Conservation (phyloP, 2,888 invertebrate species). For the Cistogaster globosa region DNA sequence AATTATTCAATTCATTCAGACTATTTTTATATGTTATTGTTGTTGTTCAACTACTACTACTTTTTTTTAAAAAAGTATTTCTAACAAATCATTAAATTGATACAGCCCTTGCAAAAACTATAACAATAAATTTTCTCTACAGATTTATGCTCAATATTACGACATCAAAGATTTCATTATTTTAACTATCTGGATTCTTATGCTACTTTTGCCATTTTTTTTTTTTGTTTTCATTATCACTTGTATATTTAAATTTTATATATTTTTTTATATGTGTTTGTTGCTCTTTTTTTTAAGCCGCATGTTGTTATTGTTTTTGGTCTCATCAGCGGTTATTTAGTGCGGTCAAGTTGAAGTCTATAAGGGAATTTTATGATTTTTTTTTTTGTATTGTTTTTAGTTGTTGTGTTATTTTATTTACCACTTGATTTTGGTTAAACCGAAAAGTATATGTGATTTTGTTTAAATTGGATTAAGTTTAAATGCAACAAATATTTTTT, state of each 20-base stretch:
- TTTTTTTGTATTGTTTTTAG: constrained; percentile 44
- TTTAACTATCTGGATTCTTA: constrained; percentile 22
- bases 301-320: constrained; percentile 72
- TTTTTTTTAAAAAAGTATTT: too few species aligned
- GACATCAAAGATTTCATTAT: background rate
- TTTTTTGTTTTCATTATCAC: constrained; percentile 34
- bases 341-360: constrained; percentile 69
- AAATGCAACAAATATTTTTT: background rate
- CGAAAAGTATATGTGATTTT: constrained; percentile 50
- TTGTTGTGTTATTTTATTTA: constrained; percentile 37
- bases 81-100: too few species aligned
- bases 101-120: too few species aligned
- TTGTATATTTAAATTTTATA: constrained; percentile 17
- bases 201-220: background rate
- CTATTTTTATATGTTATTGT: too few species aligned
- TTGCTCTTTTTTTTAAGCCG: constrained; percentile 51
- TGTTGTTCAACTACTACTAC: too few species aligned
- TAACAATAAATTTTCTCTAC: too few species aligned
- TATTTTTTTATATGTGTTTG: constrained; percentile 25
- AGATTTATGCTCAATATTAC: too few species aligned
- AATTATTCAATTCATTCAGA: too few species aligned
- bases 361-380: constrained; percentile 52
- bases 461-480: constrained; percentile 33
- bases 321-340: constrained; percentile 73
- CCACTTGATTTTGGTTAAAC: constrained; percentile 65